These are phyloP conservation scores for Tapera naevia DNA, from an alignment of 2,797 vertebrate genomes.

Conservation along the genomic window DNA sequence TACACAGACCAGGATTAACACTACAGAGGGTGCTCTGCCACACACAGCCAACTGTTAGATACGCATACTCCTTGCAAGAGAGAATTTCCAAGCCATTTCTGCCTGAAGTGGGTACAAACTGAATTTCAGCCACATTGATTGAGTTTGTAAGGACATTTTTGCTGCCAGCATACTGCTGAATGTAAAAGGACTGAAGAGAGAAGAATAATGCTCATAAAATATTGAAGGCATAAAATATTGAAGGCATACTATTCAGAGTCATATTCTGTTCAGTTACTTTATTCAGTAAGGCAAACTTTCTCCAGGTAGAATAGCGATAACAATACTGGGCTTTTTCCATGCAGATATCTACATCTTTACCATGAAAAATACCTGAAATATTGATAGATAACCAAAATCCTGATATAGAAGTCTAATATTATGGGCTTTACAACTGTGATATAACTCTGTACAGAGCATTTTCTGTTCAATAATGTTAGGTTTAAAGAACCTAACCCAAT, in stretches of 20 bases:
- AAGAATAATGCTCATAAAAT: background rate
- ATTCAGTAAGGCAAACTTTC: background rate
- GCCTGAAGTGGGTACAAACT: background rate
- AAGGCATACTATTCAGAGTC: background rate
- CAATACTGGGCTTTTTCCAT: background rate
- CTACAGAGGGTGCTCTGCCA: background rate
- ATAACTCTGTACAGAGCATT: background rate
- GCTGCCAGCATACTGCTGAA: background rate
- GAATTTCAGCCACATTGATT: background rate
- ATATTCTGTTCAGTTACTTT: background rate
- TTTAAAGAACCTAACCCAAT: slow-evolving; percentile 62
- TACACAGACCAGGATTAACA: rapidly evolving
- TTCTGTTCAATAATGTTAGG: slow-evolving; percentile 3
- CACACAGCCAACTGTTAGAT: background rate
- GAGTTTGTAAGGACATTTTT: background rate
- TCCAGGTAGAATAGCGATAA: background rate
- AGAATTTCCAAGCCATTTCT: background rate
- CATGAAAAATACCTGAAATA: background rate
- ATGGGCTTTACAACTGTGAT: slow-evolving; percentile 6
- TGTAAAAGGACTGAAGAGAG: background rate
- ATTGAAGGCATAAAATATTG: background rate
- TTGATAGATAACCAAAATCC: slow-evolving; percentile 42
- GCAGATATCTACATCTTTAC: background rate
- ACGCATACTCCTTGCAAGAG: background rate
- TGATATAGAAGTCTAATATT: slow-evolving; percentile 21